Conservation (phyloP, 2,113 vertebrate genomes). For the Proteles cristata region DNA sequence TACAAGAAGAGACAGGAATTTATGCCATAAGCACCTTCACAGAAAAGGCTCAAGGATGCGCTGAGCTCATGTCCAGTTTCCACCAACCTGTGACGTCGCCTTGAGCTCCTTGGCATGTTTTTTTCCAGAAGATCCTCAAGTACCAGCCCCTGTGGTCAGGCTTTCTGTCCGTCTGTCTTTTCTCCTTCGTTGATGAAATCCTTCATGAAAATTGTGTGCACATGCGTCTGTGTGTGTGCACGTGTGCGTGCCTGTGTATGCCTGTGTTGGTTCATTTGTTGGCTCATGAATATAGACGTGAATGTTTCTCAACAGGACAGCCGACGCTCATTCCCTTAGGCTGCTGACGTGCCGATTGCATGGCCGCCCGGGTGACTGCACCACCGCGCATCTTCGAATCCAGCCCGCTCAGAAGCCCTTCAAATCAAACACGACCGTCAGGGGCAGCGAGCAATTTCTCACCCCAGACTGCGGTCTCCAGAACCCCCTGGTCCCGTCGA, state of each 20-base stretch:
- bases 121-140: not conserved
- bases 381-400: rapidly evolving
- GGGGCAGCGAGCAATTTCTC: rapidly evolving
- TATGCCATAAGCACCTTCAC: too few relatives aligned
- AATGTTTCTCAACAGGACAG: not conserved
- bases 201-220: not conserved
- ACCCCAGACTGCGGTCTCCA: not conserved
- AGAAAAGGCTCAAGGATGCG: not conserved
- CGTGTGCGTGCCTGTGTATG: too few relatives aligned
- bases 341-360: rapidly evolving
- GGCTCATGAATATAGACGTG: not conserved
- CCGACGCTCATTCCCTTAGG: not conserved
- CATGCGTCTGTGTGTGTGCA: not conserved
- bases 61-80: rapidly evolving
- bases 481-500: rapidly evolving
- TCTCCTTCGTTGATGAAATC: rapidly evolving
- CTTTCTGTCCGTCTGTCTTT: too few relatives aligned
- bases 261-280: rapidly evolving
- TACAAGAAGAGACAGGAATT: not conserved
- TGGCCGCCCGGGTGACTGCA: rapidly evolving
- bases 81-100: not conserved
- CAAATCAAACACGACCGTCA: rapidly evolving
- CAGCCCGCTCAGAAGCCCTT: rapidly evolving
- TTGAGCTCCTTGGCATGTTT: not conserved
- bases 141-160: rapidly evolving